Evolutionary conservation across 2,113 vertebrate genomes (phyloP).

Genomic region (Eulacestoma nigropectus): DNA sequence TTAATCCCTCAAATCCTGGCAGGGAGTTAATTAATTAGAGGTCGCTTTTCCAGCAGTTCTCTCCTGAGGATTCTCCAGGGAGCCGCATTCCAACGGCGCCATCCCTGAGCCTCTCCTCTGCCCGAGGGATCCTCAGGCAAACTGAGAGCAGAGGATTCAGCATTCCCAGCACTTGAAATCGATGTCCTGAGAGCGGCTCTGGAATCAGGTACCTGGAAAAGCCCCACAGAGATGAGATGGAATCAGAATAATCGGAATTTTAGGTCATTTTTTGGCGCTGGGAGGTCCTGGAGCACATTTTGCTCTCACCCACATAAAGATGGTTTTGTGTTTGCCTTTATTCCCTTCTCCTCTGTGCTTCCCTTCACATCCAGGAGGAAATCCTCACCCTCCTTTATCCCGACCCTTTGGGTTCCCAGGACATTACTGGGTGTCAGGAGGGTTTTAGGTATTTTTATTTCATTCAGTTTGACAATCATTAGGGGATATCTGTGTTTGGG

Average conservation of each 20-base stretch:
- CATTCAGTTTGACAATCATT: not conserved
- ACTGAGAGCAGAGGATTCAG: not conserved
- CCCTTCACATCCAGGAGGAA: not conserved
- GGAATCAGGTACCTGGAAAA: not conserved
- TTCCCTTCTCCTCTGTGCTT: not conserved
- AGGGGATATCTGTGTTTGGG: not conserved
- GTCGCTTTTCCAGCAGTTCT: not conserved
- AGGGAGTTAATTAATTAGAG: not conserved
- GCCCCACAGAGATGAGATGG: not conserved
- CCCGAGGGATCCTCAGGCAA: not conserved
- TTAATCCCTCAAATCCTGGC: not conserved
- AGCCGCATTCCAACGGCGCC: not conserved
- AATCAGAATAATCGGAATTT: not conserved
- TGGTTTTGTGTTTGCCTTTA: not conserved
- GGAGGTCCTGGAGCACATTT: not conserved
- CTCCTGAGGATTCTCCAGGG: not conserved
- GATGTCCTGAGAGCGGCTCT: not conserved
- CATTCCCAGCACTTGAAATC: not conserved
- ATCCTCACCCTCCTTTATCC: not conserved
- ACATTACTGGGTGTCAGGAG: not conserved
- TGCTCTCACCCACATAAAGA: not conserved
- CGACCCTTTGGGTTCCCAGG: not conserved
- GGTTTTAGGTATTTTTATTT: not conserved
- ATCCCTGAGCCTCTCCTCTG: not conserved
- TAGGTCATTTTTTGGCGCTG: not conserved